Percentiles rank a stretch among this genome's conserved stretches.
Conservation (phyloP, 2,797 vertebrate genomes). For the Nothura maculosa region DNA sequence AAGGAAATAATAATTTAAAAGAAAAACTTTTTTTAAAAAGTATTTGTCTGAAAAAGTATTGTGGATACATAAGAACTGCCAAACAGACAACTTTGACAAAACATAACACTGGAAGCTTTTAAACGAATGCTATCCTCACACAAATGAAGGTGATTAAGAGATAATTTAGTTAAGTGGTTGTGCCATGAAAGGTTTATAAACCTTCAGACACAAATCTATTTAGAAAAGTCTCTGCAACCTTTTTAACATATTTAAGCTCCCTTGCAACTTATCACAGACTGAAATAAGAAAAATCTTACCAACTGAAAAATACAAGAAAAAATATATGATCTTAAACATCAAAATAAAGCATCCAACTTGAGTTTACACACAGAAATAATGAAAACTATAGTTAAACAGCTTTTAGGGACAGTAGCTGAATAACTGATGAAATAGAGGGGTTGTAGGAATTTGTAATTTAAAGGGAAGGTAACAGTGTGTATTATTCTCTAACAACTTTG, state of each 20-base stretch:
- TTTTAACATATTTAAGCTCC: neutral
- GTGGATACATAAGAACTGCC: neutral
- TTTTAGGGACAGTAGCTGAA: neutral
- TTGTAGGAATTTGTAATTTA: constrained; percentile 5
- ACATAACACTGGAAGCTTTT: neutral
- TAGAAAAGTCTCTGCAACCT: neutral
- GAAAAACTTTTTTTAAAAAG: neutral
- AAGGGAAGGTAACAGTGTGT: neutral
- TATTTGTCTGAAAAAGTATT: neutral
- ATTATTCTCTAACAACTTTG: constrained; percentile 11
- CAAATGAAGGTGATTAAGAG: neutral
- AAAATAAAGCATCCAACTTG: neutral
- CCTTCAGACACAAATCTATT: neutral
- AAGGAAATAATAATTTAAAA: neutral
- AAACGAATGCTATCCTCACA: neutral
- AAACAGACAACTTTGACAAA: neutral
- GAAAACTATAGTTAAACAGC: neutral
- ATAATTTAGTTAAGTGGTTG: neutral
- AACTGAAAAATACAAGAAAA: neutral
- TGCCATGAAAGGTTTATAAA: neutral
- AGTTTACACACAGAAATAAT: neutral
- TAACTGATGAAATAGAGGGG: neutral
- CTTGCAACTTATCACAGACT: neutral
- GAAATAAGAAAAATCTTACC: neutral
- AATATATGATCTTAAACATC: neutral